These are phyloP conservation scores for Carlito syrichta DNA, from an alignment of 2,113 vertebrate genomes.

Conservation along the genomic window DNA sequence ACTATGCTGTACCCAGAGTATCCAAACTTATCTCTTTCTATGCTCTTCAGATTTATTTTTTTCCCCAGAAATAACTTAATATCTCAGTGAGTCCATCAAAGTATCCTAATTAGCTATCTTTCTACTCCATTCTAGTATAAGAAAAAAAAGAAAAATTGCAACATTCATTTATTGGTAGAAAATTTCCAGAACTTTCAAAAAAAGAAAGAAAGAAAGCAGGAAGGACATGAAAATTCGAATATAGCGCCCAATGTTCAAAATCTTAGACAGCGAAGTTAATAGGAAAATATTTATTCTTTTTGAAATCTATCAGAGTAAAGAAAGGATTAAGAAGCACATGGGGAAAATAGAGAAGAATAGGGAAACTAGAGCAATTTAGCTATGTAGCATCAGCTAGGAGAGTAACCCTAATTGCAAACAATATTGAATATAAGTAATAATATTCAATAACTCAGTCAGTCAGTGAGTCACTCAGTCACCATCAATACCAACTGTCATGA, in stretches of 20 bases:
- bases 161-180: neutral
- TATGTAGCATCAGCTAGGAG: neutral
- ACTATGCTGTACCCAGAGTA: neutral
- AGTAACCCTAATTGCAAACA: neutral
- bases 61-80: neutral
- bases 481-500: neutral
- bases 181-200: neutral
- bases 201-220: neutral
- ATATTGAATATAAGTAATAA: neutral
- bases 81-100: neutral
- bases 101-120: neutral
- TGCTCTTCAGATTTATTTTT: neutral
- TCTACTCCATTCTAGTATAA: neutral
- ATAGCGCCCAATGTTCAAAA: neutral
- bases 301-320: neutral
- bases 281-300: neutral
- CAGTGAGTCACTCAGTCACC: neutral
- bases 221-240: neutral
- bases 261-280: neutral
- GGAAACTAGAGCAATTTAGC: neutral
- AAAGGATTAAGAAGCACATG: neutral
- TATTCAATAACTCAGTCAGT: neutral
- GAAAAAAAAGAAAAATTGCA: neutral
- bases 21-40: neutral
- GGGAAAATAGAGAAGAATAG: neutral